Conservation (phyloP, 2,797 vertebrate species). For the Coranthus polyacanthus region DNA sequence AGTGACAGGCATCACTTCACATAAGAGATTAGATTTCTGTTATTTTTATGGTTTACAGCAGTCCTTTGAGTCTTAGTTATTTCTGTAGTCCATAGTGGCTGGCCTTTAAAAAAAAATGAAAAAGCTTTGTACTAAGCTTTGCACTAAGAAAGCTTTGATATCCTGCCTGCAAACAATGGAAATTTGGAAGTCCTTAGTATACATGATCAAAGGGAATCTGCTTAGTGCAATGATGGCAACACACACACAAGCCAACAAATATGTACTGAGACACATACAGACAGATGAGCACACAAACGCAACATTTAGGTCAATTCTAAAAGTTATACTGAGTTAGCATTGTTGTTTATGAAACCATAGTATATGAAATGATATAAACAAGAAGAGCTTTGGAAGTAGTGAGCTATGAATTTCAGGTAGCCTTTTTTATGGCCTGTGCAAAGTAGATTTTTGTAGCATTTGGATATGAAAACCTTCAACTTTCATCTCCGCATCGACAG, state of each 20-base stretch:
- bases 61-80: slow-evolving; percentile 36
- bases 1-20: slow-evolving; percentile 23
- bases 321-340: neutral
- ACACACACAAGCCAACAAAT: slow-evolving; percentile 16
- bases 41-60: slow-evolving; percentile 29
- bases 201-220: slow-evolving; percentile 63
- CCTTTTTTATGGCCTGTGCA: neutral
- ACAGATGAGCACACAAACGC: neutral
- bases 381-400: neutral
- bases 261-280: neutral
- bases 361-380: neutral
- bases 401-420: slow-evolving; percentile 6
- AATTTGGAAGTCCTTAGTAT: slow-evolving; percentile 55
- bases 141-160: slow-evolving; percentile 62
- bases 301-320: neutral
- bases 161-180: slow-evolving; percentile 60
- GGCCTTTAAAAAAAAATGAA: slow-evolving; percentile 30
- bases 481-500: slow-evolving; percentile 42
- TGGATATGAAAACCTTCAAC: slow-evolving; percentile 35
- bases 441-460: slow-evolving; percentile 25
- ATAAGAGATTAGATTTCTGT: slow-evolving; percentile 17
- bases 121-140: slow-evolving; percentile 23
- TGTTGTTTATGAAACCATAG: slow-evolving; percentile 5
- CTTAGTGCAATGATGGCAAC: slow-evolving; percentile 35
- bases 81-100: slow-evolving; percentile 60